Conservation (phyloP, 2,113 vertebrate species). For the Ellobius talpinus region DNA sequence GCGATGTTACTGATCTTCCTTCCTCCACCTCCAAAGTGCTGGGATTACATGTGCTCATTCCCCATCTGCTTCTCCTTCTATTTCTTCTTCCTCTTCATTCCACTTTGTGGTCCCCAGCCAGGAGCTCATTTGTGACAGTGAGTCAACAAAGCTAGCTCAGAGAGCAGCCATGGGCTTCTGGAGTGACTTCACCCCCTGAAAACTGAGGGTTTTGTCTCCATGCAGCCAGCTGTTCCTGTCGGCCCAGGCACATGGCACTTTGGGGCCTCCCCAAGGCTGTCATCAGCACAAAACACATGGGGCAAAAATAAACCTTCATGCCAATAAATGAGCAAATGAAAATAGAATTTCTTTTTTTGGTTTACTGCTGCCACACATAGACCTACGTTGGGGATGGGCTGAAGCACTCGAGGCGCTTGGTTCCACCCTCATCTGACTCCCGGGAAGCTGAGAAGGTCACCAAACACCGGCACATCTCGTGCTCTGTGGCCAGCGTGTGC, state of each 20-base stretch:
- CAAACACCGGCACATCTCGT: background rate
- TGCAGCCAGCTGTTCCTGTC: conserved; percentile 6
- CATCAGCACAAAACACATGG: background rate
- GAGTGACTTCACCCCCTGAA: background rate
- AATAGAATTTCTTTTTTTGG: conserved; percentile 68
- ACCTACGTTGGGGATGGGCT: background rate
- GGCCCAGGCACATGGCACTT: background rate
- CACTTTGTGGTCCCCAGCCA: accelerated
- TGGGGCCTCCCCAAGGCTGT: background rate
- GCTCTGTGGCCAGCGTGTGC: background rate
- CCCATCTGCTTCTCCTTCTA: background rate
- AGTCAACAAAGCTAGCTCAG: accelerated
- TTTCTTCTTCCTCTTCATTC: background rate
- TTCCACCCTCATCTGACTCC: background rate
- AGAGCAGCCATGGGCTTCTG: accelerated
- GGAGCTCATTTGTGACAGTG: background rate
- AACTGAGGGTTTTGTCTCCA: background rate
- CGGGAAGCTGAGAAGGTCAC: background rate
- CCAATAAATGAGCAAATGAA: conserved; percentile 46
- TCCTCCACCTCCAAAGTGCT: background rate
- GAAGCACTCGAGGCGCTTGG: background rate
- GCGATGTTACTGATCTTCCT: background rate
- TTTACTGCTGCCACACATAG: background rate
- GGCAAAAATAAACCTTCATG: conserved; percentile 46
- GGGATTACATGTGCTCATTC: background rate